Conservation (phyloP, 2,113 vertebrate species). For the Hirundichthys speculiger region DNA sequence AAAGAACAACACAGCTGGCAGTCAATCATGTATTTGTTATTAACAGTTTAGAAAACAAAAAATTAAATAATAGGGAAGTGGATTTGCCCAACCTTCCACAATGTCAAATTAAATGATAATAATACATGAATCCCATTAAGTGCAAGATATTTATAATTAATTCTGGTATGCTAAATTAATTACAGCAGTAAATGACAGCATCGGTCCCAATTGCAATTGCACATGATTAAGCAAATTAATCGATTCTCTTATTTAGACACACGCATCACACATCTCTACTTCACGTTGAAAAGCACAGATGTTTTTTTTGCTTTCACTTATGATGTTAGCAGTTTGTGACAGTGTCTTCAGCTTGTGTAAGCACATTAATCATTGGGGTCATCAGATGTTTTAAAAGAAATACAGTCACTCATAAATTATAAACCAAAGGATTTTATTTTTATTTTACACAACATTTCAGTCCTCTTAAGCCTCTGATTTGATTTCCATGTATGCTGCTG, state of each 20-base stretch:
- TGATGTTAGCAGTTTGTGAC: too few relatives aligned
- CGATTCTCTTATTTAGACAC: conserved; percentile 14
- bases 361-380: too few relatives aligned
- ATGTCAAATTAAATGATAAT: conserved; percentile 6
- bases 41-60: too few relatives aligned
- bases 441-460: too few relatives aligned
- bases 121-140: conserved; percentile 15
- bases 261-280: neutral
- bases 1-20: neutral
- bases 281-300: neutral
- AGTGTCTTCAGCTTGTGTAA: too few relatives aligned
- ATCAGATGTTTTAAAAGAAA: too few relatives aligned
- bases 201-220: conserved; percentile 42
- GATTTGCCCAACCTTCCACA: neutral
- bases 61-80: neutral
- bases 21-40: neutral
- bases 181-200: conserved; percentile 26
- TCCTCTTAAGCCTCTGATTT: too few relatives aligned
- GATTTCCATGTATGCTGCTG: neutral
- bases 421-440: too few relatives aligned
- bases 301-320: too few relatives aligned
- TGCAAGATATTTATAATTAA: conserved; percentile 1
- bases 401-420: too few relatives aligned
- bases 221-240: conserved; percentile 48
- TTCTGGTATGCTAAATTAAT: conserved; percentile 43